Evolutionary conservation across 2,888 invertebrate species (phyloP).

Genomic region (Seira musarum): DNA sequence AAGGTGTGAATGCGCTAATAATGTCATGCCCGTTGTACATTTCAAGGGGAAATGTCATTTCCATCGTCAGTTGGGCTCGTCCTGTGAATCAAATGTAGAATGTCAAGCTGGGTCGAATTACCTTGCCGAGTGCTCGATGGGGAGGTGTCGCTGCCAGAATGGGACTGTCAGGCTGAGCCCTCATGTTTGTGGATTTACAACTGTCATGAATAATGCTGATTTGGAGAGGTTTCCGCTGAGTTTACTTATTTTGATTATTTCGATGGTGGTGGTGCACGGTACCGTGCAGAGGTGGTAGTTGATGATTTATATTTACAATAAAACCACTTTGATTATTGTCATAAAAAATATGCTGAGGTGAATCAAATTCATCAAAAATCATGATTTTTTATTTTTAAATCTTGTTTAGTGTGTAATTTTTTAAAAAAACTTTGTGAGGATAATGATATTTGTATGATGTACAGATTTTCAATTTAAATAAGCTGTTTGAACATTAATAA

Average conservation of each 20-base stretch:
- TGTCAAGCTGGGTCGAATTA: conserved; percentile 60
- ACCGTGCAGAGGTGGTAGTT: no score
- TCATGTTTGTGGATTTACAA: conserved; percentile 31
- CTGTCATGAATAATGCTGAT: background rate
- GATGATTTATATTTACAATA: no score
- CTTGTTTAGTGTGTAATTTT: no score
- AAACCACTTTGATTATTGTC: background rate
- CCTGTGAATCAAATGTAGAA: conserved; percentile 59
- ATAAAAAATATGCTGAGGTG: background rate
- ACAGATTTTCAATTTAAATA: no score
- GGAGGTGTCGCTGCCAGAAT: conserved; percentile 62
- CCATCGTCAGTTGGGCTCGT: conserved; percentile 57
- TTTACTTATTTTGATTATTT: no score
- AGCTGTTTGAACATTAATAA: no score
- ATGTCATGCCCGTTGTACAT: conserved; percentile 57
- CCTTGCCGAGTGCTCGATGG: conserved; percentile 60
- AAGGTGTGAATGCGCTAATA: conserved; percentile 64
- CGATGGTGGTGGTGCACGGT: no score
- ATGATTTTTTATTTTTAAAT: background rate
- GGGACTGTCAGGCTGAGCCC: conserved; percentile 30
- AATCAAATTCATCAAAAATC: background rate
- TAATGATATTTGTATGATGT: no score
- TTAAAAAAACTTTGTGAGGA: no score
- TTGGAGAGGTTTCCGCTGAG: no score
- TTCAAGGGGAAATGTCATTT: conserved; percentile 62